Conservation (phyloP, 2,797 vertebrate genomes). For the Salmo trutta region DNA sequence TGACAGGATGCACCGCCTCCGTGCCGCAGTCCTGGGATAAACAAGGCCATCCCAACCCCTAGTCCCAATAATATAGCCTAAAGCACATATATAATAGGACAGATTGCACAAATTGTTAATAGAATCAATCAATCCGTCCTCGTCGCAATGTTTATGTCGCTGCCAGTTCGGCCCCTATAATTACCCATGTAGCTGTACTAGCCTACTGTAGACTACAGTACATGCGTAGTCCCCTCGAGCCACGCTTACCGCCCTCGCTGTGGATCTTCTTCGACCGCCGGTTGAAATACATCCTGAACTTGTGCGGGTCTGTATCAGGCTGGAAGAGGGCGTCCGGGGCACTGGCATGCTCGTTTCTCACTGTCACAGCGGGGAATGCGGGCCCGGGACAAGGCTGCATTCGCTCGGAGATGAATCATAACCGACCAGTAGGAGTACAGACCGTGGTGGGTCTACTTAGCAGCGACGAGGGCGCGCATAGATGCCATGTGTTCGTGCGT, state of each 20-base stretch:
- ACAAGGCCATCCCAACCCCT: neutral
- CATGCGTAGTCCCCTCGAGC: neutral
- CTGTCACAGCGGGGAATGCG: constrained; percentile 35
- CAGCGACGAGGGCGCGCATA: constrained; percentile 41
- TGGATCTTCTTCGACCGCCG: constrained; percentile 89
- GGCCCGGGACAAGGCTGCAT: constrained; percentile 45
- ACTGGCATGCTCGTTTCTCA: constrained; percentile 71
- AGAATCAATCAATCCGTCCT: neutral
- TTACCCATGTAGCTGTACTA: neutral
- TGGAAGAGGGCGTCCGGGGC: constrained; percentile 50
- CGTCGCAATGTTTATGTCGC: neutral
- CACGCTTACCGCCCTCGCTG: constrained; percentile 86
- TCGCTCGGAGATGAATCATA: constrained; percentile 53
- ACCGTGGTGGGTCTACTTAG: neutral
- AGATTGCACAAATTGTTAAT: too few relatives aligned
- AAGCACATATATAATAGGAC: too few relatives aligned
- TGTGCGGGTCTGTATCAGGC: constrained; percentile 57
- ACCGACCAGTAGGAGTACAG: constrained; percentile 23
- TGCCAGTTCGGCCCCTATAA: neutral
- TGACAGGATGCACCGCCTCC: neutral
- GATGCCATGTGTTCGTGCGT: neutral
- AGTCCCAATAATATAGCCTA: neutral
- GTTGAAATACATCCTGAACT: constrained; percentile 88
- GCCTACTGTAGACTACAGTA: neutral
- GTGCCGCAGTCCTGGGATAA: constrained; percentile 12